phyloP scores from a whole-genome alignment of 2,888 invertebrate species.

The Camptogramma bilineatum region DNA sequence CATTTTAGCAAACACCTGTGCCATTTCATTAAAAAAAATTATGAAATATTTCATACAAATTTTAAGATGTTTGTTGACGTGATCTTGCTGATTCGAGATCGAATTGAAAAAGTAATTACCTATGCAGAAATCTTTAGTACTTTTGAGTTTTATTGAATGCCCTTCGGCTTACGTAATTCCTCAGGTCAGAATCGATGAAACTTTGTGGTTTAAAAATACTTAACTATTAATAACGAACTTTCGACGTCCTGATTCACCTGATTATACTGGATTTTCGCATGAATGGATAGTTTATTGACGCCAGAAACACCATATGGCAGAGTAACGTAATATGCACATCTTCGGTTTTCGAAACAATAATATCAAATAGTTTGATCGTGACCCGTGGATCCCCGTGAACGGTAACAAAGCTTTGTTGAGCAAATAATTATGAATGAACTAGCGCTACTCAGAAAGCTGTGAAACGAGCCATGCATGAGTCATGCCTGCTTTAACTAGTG shows the following conservation, averaged over 20 bases:
- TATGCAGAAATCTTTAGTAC: too few species aligned
- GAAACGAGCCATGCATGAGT: constrained; percentile 34
- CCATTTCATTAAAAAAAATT: background rate
- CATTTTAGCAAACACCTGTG: constrained; percentile 1
- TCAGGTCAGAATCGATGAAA: too few species aligned
- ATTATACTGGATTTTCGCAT: background rate
- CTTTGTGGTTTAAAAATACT: background rate
- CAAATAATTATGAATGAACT: background rate
- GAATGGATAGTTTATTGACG: background rate
- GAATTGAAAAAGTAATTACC: too few species aligned
- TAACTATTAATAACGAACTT: background rate
- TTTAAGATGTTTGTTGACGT: too few species aligned
- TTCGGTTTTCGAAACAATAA: background rate
- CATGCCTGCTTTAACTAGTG: constrained; percentile 35
- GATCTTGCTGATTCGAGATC: too few species aligned
- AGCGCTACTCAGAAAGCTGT: constrained; percentile 22
- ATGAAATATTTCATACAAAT: too few species aligned
- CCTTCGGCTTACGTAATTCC: background rate
- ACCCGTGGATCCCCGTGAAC: background rate
- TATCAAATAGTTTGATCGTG: background rate
- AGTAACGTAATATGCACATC: background rate
- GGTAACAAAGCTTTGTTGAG: background rate
- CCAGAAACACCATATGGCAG: background rate
- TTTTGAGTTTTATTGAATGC: background rate
- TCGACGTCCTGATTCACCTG: background rate